These are phyloP conservation scores for Erythrolamprus reginae DNA, from an alignment of 2,113 vertebrate species.

Conservation along the genomic window DNA sequence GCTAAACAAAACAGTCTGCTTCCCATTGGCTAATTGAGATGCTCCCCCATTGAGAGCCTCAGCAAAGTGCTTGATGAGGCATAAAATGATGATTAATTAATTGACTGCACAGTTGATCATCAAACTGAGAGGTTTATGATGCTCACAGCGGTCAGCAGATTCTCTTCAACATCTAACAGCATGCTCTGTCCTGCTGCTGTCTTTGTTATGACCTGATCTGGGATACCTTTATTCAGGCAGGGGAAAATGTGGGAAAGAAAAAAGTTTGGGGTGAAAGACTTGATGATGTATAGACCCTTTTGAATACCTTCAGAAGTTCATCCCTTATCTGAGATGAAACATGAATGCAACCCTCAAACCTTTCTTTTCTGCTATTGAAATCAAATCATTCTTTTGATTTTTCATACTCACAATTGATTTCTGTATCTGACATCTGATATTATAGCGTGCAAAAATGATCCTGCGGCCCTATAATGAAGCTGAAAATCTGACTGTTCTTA, in stretches of 20 bases:
- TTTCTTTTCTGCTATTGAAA: not conserved
- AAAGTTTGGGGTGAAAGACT: constrained; percentile 45
- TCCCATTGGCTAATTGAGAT: constrained; percentile 84
- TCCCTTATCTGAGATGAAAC: constrained; percentile 46
- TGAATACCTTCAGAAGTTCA: constrained; percentile 27
- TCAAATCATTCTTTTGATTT: not conserved
- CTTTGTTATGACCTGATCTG: constrained; percentile 85
- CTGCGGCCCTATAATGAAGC: not conserved
- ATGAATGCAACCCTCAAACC: not conserved
- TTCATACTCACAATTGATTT: not conserved
- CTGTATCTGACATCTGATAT: not conserved
- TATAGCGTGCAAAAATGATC: not conserved
- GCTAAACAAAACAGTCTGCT: constrained; percentile 92
- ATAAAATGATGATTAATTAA: constrained; percentile 99
- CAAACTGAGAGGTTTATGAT: constrained; percentile 93
- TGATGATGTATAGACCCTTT: not conserved
- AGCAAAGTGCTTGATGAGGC: constrained; percentile 98
- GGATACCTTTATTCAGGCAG: constrained; percentile 54
- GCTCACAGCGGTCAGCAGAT: constrained; percentile 90
- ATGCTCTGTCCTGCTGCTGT: constrained; percentile 68
- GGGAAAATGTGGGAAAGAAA: not conserved
- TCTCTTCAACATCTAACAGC: constrained; percentile 65
- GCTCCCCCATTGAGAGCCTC: constrained; percentile 77
- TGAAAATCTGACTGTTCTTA: not conserved
- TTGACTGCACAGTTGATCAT: constrained; percentile 98